phyloP scores from a whole-genome alignment of 2,888 invertebrate genomes.

The Seira sanloemensis region DNA sequence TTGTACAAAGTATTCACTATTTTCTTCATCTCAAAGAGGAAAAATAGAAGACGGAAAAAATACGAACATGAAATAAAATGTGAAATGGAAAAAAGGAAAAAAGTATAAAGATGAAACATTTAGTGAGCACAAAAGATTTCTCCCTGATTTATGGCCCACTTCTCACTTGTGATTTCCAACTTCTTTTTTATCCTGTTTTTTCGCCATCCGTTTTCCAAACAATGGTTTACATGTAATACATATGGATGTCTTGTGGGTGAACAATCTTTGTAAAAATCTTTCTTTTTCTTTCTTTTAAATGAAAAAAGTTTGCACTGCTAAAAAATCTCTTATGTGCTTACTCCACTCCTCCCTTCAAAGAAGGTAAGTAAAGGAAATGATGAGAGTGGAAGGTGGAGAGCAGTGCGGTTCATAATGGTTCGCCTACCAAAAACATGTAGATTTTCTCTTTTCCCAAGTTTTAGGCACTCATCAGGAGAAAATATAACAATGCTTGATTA shows the following conservation, averaged over 20 bases:
- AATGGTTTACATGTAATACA: constrained; percentile 64
- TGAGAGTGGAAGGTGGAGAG: not conserved
- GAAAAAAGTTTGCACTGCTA: constrained; percentile 53
- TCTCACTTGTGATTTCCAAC: constrained; percentile 71
- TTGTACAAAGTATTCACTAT: constrained; percentile 36
- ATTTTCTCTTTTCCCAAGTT: too few species aligned
- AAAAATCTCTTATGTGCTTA: too few species aligned
- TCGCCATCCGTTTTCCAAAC: constrained; percentile 66
- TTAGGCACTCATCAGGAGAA: not conserved
- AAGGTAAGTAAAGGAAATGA: not conserved
- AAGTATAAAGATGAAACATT: constrained; percentile 73
- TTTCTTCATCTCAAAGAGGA: constrained; percentile 34
- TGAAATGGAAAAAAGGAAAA: constrained; percentile 69
- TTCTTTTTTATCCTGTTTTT: constrained; percentile 58
- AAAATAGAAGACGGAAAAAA: constrained; percentile 63
- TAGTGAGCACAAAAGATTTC: constrained; percentile 73
- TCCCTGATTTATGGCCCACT: constrained; percentile 73
- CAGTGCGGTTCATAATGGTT: not conserved
- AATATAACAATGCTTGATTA: not conserved
- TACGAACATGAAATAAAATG: constrained; percentile 67
- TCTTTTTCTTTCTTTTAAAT: constrained; percentile 50
- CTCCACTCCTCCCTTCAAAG: not conserved
- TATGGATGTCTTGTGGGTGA: constrained; percentile 65
- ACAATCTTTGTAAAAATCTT: constrained; percentile 58
- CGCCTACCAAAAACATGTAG: not conserved